Base-by-base conservation (phyloP, 2,797 vertebrate species). In the Dermochelys coriacea region DNA sequence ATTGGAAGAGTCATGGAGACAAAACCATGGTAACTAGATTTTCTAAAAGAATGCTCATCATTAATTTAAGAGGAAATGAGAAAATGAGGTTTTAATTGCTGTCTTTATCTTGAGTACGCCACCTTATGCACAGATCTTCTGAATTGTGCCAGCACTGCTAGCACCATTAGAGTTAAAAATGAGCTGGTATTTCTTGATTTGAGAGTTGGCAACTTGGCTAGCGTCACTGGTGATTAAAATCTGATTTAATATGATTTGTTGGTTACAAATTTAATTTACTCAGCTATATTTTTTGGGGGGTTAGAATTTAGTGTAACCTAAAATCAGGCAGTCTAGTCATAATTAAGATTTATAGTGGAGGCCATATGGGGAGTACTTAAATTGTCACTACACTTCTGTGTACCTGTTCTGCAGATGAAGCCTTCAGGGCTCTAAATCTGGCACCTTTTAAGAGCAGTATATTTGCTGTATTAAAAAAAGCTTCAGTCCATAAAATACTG, bases 11-110 rank as follows among this genome's bases (percentile, higher is more conserved):
- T 54, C 80, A n/a, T 45, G 16, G 80, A 23, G 86, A 71, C 51
- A 8, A 90, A 91, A 2, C 11, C 51, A 51, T 23, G 80, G 86
- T 84, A 92, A 88, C 80, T 45, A 84, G 77, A 19, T 61, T 78
- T 83, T 94, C 61, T 80, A 19, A 51, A 89, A 83, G 86, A 37
- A 55, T 85, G 75, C 82, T 92, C 51, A 1, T 51, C 85, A 84
- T 86, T 59, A 74, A n/a, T 90, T 92, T 81, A 47, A 79, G 75
- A 94, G 88, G 83, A 92, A 93, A 52, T 2, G 71, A 94, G 89
- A 81, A 92, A 93, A 54, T 2, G 41, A 92, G 61, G 59, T 89
- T 94, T 97, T 91, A 85, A 92, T 97, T 88, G 91, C 89, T 7
- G 79, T 45, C 88, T 81, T 49, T 92, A 49, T 94, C 93, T 91